phyloP scores from a whole-genome alignment of 2,797 vertebrate species.

The Alca torda region DNA sequence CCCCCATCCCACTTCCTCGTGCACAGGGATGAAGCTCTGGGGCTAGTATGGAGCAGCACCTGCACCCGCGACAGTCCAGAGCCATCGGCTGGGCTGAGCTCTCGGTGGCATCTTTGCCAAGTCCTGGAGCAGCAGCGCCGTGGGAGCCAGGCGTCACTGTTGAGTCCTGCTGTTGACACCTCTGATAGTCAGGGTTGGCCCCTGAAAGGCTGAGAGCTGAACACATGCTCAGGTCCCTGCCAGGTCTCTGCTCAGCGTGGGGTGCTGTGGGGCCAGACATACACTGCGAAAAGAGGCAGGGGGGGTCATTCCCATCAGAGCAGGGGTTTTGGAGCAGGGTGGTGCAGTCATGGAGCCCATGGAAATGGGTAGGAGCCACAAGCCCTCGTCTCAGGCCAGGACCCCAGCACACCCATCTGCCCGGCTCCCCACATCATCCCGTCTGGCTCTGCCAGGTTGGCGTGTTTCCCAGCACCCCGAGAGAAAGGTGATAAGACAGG shows the following conservation, averaged over 20 bases:
- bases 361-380: accelerated
- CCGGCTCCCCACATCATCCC: background rate
- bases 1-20: background rate
- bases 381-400: background rate
- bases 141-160: accelerated
- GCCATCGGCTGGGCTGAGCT: background rate
- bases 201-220: background rate
- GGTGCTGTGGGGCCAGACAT: background rate
- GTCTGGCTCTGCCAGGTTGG: background rate
- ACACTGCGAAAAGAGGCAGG: accelerated
- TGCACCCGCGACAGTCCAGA: background rate
- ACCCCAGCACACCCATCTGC: accelerated
- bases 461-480: background rate
- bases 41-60: no score
- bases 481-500: background rate
- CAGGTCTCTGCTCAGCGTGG: background rate
- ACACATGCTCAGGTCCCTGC: background rate
- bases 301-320: background rate
- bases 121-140: accelerated
- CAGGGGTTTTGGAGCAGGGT: background rate
- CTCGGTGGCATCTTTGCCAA: background rate
- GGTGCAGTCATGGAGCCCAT: background rate
- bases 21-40: background rate
- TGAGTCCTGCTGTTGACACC: background rate
- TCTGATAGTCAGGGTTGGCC: background rate